These are phyloP conservation scores for Penelope pileata DNA, from an alignment of 2,113 vertebrate genomes.

Conservation along the genomic window DNA sequence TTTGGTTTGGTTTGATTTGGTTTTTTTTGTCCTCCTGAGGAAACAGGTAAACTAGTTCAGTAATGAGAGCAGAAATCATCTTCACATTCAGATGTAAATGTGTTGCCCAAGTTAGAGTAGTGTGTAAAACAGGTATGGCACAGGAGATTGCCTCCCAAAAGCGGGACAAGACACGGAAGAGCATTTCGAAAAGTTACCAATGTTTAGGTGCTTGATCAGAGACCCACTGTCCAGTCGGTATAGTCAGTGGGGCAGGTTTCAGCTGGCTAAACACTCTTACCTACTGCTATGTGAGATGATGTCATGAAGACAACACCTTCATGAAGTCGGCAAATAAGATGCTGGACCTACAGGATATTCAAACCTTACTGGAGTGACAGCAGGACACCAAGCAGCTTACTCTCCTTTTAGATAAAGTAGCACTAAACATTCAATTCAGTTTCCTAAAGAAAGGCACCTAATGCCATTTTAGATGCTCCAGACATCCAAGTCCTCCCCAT, in stretches of 20 bases:
- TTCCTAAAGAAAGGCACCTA: neutral
- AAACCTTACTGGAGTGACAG: neutral
- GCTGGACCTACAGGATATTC: accelerated
- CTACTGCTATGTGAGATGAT: neutral
- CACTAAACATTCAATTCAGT: neutral
- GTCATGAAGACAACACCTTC: neutral
- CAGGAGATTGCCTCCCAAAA: neutral
- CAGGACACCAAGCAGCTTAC: neutral
- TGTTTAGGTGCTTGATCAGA: neutral
- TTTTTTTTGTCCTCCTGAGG: accelerated
- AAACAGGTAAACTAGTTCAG: neutral
- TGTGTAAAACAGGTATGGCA: neutral
- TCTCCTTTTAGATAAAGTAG: neutral
- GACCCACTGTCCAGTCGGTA: neutral
- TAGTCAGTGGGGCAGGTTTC: neutral
- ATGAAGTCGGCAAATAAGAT: neutral
- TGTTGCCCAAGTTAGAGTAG: neutral
- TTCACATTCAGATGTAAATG: neutral
- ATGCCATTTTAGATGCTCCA: neutral
- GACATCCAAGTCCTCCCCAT: neutral
- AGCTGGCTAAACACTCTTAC: neutral
- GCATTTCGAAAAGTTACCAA: neutral
- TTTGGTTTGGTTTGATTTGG: no score
- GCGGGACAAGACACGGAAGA: neutral
- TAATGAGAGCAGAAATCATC: neutral